Conservation (phyloP, 2,797 vertebrate genomes). For the Trichosurus vulpecula region DNA sequence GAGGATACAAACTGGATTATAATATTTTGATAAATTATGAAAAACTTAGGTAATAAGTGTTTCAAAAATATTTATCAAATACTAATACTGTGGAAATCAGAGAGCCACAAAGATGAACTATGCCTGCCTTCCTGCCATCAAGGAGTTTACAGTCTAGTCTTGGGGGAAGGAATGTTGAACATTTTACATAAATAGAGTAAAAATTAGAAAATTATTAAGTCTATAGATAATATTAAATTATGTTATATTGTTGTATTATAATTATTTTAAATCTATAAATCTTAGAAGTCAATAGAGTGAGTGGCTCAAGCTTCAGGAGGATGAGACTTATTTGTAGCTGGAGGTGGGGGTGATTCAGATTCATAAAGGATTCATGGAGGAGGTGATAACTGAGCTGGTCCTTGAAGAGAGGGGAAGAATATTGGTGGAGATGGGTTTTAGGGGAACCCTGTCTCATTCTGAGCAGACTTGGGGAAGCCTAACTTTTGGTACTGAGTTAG, state of each 20-base stretch:
- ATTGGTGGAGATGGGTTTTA: neutral
- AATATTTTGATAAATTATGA: neutral
- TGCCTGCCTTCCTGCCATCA: neutral
- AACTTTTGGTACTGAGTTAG: neutral
- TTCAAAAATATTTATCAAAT: neutral
- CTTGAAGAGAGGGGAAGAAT: neutral
- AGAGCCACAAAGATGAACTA: neutral
- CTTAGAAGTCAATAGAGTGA: neutral
- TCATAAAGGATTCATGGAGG: neutral
- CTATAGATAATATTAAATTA: neutral
- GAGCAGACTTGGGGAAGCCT: neutral
- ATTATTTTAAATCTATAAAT: neutral
- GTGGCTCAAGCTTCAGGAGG: neutral
- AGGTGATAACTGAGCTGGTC: neutral
- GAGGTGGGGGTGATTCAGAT: neutral
- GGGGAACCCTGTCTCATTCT: neutral
- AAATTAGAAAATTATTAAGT: neutral
- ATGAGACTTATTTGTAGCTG: neutral
- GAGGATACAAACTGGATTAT: neutral
- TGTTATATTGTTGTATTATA: neutral
- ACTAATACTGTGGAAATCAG: neutral
- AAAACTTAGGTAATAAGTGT: neutral
- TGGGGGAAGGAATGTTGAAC: neutral
- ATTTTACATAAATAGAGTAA: neutral
- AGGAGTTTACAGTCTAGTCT: neutral